Base-by-base conservation (phyloP, 2,888 invertebrate genomes). In the Ashinkailepas kermadecensis region DNA sequence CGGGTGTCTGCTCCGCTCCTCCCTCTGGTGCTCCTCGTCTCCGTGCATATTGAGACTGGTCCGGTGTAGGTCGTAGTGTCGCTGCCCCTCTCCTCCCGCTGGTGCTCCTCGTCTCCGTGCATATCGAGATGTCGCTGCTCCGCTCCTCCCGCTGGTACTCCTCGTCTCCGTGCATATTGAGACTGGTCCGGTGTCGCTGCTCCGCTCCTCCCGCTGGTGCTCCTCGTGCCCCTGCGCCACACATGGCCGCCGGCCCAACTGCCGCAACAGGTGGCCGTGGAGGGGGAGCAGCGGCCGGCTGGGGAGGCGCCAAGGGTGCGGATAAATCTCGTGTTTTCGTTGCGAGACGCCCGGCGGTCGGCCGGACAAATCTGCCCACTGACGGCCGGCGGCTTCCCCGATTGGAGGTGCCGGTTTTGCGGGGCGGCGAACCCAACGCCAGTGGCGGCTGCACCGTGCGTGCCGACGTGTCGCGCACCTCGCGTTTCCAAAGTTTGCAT, bases 61-160 rank as follows among this genome's bases (percentile, higher is more conserved):
- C n/a, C n/a, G n/a, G n/a, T n/a, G n/a, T n/a, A n/a, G n/a, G n/a
- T n/a, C n/a, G n/a, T n/a, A n/a, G n/a, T 39, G 62, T 67, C 23
- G 39, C 54, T 56, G 54, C 10, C 12, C 74, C 67, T 15, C 81
- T 65, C 62, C 54, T 18, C 62, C 59, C 15, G 21, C 59, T 25
- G 64, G 23, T n/a, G 58, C 80, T 80, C 62, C 39, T 39, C 64
- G 21, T 80, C 62, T 80, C 80, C 59, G 25, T n/a, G 39, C 11
- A n/a, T 62, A 59, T 62, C 64, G 39, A n/a, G 21, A 59, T 80
- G 56, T 81, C 25, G 56, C 81, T 65, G 65, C 25, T 57, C 23
- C 65, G 56, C 81, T 81, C 81, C 65, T 65, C 67, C 25, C 62
- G 18, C 18, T 18, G 1, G 18, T 64, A 15, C 18, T 62, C 18